Percentiles rank a stretch among this genome's conserved stretches.
These are phyloP conservation scores for Semnornis frantzii DNA, from an alignment of 2,113 vertebrate species.

Conservation along the genomic window DNA sequence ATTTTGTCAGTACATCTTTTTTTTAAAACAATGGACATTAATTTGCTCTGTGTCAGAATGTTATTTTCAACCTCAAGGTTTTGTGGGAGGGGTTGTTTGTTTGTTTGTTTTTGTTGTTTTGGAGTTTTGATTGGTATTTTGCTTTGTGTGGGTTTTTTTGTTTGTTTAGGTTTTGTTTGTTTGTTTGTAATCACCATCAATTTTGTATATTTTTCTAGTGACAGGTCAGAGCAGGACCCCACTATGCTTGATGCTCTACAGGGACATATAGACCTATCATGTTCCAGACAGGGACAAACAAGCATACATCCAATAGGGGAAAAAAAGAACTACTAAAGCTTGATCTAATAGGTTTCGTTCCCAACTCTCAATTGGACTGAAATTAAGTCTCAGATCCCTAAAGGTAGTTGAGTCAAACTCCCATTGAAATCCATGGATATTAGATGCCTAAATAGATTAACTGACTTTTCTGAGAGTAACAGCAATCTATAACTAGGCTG, in stretches of 20 bases:
- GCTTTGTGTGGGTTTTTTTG: neutral
- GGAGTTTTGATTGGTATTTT: neutral
- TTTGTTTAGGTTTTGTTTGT: neutral
- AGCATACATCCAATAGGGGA: neutral
- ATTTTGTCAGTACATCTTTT: neutral
- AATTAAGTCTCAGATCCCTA: constrained; percentile 33
- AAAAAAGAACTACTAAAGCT: neutral
- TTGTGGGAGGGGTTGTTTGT: no score
- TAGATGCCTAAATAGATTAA: constrained; percentile 58
- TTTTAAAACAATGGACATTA: neutral
- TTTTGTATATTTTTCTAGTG: neutral
- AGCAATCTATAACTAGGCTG: constrained; percentile 16
- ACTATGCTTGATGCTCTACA: neutral
- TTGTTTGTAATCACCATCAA: neutral
- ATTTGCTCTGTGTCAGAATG: neutral
- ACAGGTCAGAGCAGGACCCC: neutral
- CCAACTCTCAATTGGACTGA: neutral
- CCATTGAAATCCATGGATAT: constrained; percentile 49
- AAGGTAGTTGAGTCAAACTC: constrained; percentile 8
- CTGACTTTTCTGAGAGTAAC: constrained; percentile 45
- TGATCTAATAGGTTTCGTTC: neutral
- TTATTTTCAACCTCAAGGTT: neutral
- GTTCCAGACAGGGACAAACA: neutral
- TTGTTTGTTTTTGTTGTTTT: no score
- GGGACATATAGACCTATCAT: neutral